phyloP scores from a whole-genome alignment of 2,113 vertebrate species.

The Eonycteris spelaea region DNA sequence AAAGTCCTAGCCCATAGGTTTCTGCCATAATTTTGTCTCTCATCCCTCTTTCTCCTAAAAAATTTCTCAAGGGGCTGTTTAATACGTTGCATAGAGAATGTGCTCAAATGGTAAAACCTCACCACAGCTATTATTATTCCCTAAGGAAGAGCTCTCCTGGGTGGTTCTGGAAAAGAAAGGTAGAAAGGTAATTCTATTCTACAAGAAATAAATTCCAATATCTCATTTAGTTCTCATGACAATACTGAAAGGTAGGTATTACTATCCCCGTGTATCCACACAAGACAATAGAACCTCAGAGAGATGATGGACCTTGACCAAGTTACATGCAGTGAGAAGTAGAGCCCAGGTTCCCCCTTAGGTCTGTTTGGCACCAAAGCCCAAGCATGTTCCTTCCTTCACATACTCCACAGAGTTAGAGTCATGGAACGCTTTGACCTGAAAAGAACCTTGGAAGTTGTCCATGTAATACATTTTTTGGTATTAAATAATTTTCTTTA shows the following conservation, averaged over 20 bases:
- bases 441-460: background rate
- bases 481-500: constrained; percentile 6
- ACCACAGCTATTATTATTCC: background rate
- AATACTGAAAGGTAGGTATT: background rate
- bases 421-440: background rate
- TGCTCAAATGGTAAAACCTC: background rate
- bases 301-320: background rate
- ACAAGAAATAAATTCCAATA: no score
- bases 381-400: background rate
- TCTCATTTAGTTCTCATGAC: background rate
- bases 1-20: background rate
- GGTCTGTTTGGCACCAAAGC: background rate
- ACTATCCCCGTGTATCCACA: no score
- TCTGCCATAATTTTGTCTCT: background rate
- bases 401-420: background rate
- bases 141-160: background rate
- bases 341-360: background rate
- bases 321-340: background rate
- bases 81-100: background rate
- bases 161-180: background rate
- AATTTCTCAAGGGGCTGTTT: background rate
- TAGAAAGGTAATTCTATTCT: background rate
- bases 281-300: background rate
- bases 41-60: background rate
- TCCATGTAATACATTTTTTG: background rate